These are phyloP conservation scores for Notolepis coatsorum DNA, from an alignment of 2,797 vertebrate species.

Conservation along the genomic window DNA sequence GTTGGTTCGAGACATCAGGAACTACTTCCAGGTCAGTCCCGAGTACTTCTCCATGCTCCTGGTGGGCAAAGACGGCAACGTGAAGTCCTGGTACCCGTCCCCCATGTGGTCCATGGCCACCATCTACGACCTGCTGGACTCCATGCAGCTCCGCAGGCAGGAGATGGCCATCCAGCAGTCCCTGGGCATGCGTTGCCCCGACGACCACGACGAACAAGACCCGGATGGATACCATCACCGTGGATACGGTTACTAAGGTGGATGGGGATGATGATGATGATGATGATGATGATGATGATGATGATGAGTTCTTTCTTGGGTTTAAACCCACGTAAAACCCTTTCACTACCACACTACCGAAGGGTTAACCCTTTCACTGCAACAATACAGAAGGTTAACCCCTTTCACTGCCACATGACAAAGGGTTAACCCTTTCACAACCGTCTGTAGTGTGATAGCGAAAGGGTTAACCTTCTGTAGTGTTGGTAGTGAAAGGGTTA, in stretches of 20 bases:
- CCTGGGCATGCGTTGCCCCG: constrained; percentile 62
- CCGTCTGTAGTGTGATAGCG: too few relatives aligned
- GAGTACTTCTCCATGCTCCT: constrained; percentile 99
- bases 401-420: too few relatives aligned
- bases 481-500: too few relatives aligned
- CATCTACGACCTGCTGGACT: constrained; percentile 89
- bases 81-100: constrained; percentile 99
- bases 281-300: too few relatives aligned
- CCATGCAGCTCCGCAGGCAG: constrained; percentile 82
- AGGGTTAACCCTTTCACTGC: too few relatives aligned
- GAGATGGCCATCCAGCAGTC: constrained; percentile 91
- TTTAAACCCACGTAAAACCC: too few relatives aligned
- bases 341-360: too few relatives aligned
- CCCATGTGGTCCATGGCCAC: constrained; percentile 99
- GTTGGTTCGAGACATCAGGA: constrained; percentile 95
- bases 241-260: constrained; percentile 1
- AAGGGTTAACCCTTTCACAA: too few relatives aligned
- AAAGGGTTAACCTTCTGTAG: too few relatives aligned
- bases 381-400: too few relatives aligned
- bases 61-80: constrained; percentile 97
- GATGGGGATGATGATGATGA: too few relatives aligned
- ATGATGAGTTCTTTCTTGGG: too few relatives aligned
- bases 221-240: not conserved
- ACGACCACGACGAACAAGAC: not conserved
- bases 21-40: constrained; percentile 97